Evolutionary conservation across 92 coral and sea anemone genomes (phyloP).

Genomic region (Scolanthus callimorphus): DNA sequence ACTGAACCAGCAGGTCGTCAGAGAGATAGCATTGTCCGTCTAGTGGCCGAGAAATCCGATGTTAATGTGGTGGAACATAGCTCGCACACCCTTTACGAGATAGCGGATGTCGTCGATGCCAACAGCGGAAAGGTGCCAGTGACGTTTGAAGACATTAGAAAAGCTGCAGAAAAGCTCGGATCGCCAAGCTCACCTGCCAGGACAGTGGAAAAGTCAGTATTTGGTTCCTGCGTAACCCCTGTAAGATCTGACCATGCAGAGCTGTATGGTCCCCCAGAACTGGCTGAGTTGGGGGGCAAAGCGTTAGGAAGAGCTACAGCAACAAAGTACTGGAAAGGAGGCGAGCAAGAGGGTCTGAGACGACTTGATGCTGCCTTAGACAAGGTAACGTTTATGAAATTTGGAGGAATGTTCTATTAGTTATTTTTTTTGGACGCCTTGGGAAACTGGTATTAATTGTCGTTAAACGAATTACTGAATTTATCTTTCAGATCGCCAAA

Average conservation of each 20-base stretch:
- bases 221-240: constrained; percentile 62
- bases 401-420: too few species aligned
- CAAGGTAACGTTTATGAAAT: constrained; percentile 47
- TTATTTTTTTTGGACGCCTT: neutral
- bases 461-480: neutral
- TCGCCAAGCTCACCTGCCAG: constrained; percentile 16
- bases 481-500: constrained; percentile 9
- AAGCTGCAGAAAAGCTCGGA: constrained; percentile 39
- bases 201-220: constrained; percentile 28
- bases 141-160: constrained; percentile 50
- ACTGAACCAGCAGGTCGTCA: constrained; percentile 74
- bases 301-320: constrained; percentile 7
- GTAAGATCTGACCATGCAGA: constrained; percentile 27
- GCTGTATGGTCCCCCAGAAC: constrained; percentile 49
- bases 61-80: constrained; percentile 58
- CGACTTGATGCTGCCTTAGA: constrained; percentile 39
- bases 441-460: neutral
- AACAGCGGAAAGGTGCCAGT: constrained; percentile 53
- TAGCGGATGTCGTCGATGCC: constrained; percentile 40
- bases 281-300: constrained; percentile 45
- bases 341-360: constrained; percentile 68
- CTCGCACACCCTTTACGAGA: constrained; percentile 68
- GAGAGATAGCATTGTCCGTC: constrained; percentile 51
- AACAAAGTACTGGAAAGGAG: constrained; percentile 50
- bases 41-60: constrained; percentile 50